Conservation (phyloP, 30 jellyfish, hydroid and myxozoan genomes). For the Phacellophora camtschatica region DNA sequence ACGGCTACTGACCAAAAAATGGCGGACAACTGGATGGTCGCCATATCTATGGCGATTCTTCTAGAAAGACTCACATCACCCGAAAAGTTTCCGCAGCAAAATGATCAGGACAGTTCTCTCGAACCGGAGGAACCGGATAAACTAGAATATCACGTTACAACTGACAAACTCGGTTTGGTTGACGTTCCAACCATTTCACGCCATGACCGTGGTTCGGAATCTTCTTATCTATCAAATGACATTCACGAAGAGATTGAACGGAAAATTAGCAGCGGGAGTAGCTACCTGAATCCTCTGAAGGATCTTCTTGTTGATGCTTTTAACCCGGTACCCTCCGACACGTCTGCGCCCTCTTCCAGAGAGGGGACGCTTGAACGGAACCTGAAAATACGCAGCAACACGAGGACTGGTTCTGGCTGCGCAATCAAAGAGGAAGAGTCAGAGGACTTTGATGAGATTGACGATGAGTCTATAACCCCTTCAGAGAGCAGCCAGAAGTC, state of each 20-base stretch:
- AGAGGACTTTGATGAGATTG: slow-evolving; percentile 2
- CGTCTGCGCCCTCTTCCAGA: slow-evolving; percentile 54
- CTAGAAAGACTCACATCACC: slow-evolving; percentile 78
- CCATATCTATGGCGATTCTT: slow-evolving; percentile 95
- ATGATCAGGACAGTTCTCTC: not conserved
- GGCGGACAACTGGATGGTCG: slow-evolving; percentile 99
- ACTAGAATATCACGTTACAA: not conserved
- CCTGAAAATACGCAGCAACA: not conserved
- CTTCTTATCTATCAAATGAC: slow-evolving; percentile 52
- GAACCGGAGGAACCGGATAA: not conserved
- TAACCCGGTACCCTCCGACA: slow-evolving; percentile 35
- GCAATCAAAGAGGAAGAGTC: slow-evolving; percentile 52
- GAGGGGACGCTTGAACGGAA: slow-evolving; percentile 47
- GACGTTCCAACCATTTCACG: slow-evolving; percentile 7
- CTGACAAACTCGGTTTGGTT: slow-evolving; percentile 1
- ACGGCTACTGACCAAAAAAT: slow-evolving; percentile 71
- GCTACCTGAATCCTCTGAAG: slow-evolving; percentile 15
- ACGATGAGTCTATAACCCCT: not conserved
- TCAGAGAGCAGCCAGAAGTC: not conserved
- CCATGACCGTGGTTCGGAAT: slow-evolving; percentile 4
- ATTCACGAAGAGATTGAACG: slow-evolving; percentile 32
- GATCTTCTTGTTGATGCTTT: slow-evolving; percentile 23
- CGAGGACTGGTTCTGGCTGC: not conserved
- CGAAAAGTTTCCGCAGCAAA: slow-evolving; percentile 57
- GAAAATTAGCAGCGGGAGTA: slow-evolving; percentile 34